These are phyloP conservation scores for Cynocephalus volans DNA, from an alignment of 2,113 vertebrate species.

Conservation along the genomic window DNA sequence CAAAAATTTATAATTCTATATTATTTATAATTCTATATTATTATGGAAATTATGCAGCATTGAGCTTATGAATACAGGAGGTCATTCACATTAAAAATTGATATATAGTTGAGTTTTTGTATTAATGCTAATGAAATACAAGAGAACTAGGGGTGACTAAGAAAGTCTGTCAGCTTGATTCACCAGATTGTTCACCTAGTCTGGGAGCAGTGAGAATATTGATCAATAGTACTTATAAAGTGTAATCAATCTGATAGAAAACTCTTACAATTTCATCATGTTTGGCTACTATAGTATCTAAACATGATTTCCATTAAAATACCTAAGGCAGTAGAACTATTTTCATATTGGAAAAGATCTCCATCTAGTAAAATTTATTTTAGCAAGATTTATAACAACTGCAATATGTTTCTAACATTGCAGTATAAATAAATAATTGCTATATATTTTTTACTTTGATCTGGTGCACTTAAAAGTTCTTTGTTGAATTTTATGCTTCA, in stretches of 20 bases:
- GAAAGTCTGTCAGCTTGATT: not conserved
- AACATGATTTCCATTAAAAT: slow-evolving; percentile 47
- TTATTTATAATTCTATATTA: not conserved
- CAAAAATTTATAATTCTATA: not conserved
- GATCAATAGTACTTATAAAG: not conserved
- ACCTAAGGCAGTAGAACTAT: not conserved
- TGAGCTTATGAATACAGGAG: not conserved
- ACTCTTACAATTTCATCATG: not conserved
- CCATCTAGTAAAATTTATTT: slow-evolving; percentile 45
- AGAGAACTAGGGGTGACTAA: not conserved
- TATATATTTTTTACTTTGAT: slow-evolving; percentile 47
- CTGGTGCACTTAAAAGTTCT: slow-evolving; percentile 47
- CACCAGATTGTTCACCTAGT: not conserved
- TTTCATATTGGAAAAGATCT: slow-evolving; percentile 33
- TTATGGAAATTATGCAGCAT: not conserved
- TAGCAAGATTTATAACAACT: slow-evolving; percentile 14
- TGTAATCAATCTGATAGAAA: not conserved
- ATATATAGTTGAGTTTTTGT: not conserved
- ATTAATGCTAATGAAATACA: not conserved
- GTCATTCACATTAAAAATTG: not conserved
- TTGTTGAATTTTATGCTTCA: slow-evolving; percentile 72
- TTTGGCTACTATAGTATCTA: not conserved
- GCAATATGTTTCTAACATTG: slow-evolving; percentile 38
- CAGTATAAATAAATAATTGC: slow-evolving; percentile 60
- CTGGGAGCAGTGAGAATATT: not conserved